These are phyloP conservation scores for Proisotoma minuta DNA, from an alignment of 2,888 invertebrate species.

Conservation along the genomic window DNA sequence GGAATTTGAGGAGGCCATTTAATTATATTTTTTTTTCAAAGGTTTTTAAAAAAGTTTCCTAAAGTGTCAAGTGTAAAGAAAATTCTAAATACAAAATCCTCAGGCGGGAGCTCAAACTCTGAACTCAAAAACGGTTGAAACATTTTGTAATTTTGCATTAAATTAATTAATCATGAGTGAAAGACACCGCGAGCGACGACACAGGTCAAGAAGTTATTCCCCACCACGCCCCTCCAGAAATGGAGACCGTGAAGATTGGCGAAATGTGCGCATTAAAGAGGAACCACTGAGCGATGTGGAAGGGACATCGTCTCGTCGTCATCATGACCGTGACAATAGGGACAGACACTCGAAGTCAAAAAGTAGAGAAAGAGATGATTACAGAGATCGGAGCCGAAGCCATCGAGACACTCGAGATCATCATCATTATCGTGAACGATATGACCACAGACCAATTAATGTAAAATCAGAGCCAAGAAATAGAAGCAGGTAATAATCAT, in stretches of 20 bases:
- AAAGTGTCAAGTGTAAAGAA: no score
- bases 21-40: no score
- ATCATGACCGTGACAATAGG: slow-evolving; percentile 7
- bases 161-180: slow-evolving; percentile 2
- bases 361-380: slow-evolving; percentile 5
- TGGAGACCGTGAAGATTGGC: slow-evolving; percentile 22
- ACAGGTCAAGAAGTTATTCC: background rate
- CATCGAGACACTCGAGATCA: slow-evolving; percentile 5
- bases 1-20: no score
- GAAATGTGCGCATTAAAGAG: slow-evolving; percentile 34
- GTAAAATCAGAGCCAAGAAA: slow-evolving; percentile 25
- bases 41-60: no score
- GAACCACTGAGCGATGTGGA: slow-evolving; percentile 35
- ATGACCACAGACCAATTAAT: background rate
- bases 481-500: slow-evolving; percentile 12
- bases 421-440: background rate
- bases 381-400: slow-evolving; percentile 3
- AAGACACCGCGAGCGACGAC: background rate
- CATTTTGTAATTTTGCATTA: no score
- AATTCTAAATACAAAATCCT: no score
- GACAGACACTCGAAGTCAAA: slow-evolving; percentile 21
- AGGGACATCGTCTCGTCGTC: slow-evolving; percentile 3
- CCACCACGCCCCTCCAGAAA: no score
- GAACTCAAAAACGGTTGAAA: no score
- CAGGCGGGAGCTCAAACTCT: no score